These are phyloP conservation scores for Odontophorus gujanensis DNA, from an alignment of 2,113 vertebrate species.

Conservation along the genomic window DNA sequence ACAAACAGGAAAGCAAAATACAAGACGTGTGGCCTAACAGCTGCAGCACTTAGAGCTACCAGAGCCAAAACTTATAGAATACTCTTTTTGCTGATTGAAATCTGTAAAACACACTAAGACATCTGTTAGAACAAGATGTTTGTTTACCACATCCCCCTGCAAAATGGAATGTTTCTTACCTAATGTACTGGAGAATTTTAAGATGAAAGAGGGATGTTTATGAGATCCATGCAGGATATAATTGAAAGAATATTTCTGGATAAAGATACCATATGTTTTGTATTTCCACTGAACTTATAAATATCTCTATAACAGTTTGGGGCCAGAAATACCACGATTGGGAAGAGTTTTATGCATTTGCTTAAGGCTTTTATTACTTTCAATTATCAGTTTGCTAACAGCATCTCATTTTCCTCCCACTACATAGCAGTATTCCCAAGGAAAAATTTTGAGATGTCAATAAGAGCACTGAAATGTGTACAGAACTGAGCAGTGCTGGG, in stretches of 20 bases:
- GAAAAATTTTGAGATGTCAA: constrained; percentile 29
- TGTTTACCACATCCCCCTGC: constrained; percentile 50
- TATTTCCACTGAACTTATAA: constrained; percentile 75
- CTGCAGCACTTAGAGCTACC: background rate
- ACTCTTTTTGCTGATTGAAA: constrained; percentile 37
- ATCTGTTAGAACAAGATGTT: constrained; percentile 62
- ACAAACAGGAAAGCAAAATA: background rate
- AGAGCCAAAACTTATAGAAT: constrained; percentile 2
- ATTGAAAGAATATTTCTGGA: constrained; percentile 75
- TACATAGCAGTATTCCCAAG: background rate
- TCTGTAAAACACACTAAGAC: constrained; percentile 39
- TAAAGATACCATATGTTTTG: constrained; percentile 70
- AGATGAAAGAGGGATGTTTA: constrained; percentile 71
- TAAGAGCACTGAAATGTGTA: background rate
- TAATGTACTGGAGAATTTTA: constrained; percentile 64
- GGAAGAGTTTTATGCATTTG: constrained; percentile 63
- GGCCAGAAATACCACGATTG: constrained; percentile 64
- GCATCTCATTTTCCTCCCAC: constrained; percentile 37
- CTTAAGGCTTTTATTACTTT: constrained; percentile 65
- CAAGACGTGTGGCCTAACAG: constrained; percentile 38
- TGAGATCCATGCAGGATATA: constrained; percentile 47
- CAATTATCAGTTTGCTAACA: constrained; percentile 69
- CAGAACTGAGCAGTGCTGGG: background rate
- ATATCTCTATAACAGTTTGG: constrained; percentile 73
- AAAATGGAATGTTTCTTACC: constrained; percentile 49